phyloP scores from a whole-genome alignment of 2,888 invertebrate genomes.

The Leptogaster cylindrica region DNA sequence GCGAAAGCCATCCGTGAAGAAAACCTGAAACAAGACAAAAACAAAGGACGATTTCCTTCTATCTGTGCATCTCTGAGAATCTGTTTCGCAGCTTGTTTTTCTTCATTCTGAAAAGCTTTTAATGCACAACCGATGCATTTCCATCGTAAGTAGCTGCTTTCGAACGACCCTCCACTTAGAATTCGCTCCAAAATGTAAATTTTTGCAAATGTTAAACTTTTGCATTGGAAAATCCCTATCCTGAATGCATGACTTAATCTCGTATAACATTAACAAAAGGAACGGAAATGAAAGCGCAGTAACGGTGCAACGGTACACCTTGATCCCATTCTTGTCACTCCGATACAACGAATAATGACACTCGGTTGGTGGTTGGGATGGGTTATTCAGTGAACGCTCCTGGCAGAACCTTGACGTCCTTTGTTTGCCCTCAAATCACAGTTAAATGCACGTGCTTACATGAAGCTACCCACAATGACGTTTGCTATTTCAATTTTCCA shows the following conservation, averaged over 20 bases:
- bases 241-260: constrained; percentile 33
- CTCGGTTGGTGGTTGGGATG: background rate
- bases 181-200: constrained; percentile 19
- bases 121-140: constrained; percentile 33
- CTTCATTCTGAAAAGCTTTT: constrained; percentile 26
- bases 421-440: constrained; percentile 9
- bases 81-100: background rate
- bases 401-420: background rate
- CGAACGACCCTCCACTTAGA: background rate
- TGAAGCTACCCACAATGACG: constrained; percentile 33
- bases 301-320: background rate
- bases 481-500: constrained; percentile 31
- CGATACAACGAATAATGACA: constrained; percentile 20
- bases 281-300: constrained; percentile 24
- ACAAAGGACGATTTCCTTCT: background rate
- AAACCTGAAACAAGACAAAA: constrained; percentile 25
- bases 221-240: constrained; percentile 28
- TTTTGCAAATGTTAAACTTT: constrained; percentile 31
- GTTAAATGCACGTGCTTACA: constrained; percentile 29
- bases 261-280: constrained; percentile 12
- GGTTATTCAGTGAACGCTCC: background rate
- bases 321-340: background rate
- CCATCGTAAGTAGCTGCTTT: constrained; percentile 27
- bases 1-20: too few species aligned
- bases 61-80: constrained; percentile 27